phyloP scores from a whole-genome alignment of 2,113 vertebrate genomes.

The Helogale parvula region DNA sequence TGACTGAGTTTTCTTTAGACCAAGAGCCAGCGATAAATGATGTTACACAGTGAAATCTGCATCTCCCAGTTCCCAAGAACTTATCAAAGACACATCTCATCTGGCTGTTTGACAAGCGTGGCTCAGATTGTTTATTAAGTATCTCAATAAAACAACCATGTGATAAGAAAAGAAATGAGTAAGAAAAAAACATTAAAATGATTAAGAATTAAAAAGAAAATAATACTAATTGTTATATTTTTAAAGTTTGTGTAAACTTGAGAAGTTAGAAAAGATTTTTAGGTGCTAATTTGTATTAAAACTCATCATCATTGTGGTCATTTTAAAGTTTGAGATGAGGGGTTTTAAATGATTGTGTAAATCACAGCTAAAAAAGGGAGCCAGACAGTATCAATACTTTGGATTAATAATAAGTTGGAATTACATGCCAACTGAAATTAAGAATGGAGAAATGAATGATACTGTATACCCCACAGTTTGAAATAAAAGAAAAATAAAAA shows the following conservation, averaged over 20 bases:
- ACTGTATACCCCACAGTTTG: conserved; percentile 83
- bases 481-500: conserved; percentile 85
- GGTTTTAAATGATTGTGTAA: conserved; percentile 70
- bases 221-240: conserved; percentile 61
- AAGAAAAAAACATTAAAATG: conserved; percentile 73
- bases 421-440: conserved; percentile 81
- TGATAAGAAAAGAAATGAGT: conserved; percentile 71
- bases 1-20: conserved; percentile 28
- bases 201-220: conserved; percentile 74
- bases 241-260: conserved; percentile 48
- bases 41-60: neutral
- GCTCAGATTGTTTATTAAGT: conserved; percentile 39
- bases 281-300: conserved; percentile 70
- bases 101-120: neutral
- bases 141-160: conserved; percentile 61
- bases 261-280: conserved; percentile 71
- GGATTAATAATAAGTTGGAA: conserved; percentile 76
- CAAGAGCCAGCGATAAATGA: neutral
- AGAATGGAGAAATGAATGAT: conserved; percentile 81
- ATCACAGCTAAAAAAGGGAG: conserved; percentile 76
- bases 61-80: neutral
- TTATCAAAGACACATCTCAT: conserved; percentile 47
- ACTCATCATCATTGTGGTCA: conserved; percentile 71
- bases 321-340: conserved; percentile 65
- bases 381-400: conserved; percentile 73